Conservation (phyloP, 2,113 vertebrate genomes). For the sheep (Ovis aries) region DNA sequence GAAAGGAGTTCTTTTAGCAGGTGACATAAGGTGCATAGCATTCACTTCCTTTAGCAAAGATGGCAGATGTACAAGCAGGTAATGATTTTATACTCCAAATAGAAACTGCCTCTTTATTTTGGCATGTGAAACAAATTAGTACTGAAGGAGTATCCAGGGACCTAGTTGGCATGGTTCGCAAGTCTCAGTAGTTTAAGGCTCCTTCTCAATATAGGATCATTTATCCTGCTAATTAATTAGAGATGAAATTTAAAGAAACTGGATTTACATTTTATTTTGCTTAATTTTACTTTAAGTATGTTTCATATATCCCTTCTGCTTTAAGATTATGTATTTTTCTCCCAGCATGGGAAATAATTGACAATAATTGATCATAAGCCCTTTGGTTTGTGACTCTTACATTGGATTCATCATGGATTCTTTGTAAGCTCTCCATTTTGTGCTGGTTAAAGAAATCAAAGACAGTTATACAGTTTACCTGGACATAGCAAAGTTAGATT, state of each 20-base stretch:
- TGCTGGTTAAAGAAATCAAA: background rate
- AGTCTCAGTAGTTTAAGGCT: background rate
- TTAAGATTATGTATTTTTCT: background rate
- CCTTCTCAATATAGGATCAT: background rate
- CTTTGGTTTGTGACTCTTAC: background rate
- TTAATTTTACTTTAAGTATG: background rate
- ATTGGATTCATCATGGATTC: background rate
- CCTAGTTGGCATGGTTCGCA: background rate
- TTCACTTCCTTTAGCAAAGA: background rate
- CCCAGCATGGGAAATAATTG: background rate
- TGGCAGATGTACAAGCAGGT: background rate
- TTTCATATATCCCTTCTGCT: background rate
- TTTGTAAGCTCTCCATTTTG: background rate
- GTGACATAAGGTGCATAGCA: background rate
- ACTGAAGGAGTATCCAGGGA: conserved; percentile 15
- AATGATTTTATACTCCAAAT: conserved; percentile 33
- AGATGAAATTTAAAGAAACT: background rate
- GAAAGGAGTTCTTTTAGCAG: background rate
- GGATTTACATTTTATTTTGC: background rate
- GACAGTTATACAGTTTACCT: background rate
- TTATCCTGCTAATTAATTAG: conserved; percentile 3
- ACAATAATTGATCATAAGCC: background rate
- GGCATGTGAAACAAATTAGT: background rate
- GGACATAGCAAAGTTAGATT: background rate
- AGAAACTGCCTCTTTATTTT: background rate